Evolutionary conservation across 2,797 vertebrate species (phyloP).

Genomic region (Coregonus sp.): DNA sequence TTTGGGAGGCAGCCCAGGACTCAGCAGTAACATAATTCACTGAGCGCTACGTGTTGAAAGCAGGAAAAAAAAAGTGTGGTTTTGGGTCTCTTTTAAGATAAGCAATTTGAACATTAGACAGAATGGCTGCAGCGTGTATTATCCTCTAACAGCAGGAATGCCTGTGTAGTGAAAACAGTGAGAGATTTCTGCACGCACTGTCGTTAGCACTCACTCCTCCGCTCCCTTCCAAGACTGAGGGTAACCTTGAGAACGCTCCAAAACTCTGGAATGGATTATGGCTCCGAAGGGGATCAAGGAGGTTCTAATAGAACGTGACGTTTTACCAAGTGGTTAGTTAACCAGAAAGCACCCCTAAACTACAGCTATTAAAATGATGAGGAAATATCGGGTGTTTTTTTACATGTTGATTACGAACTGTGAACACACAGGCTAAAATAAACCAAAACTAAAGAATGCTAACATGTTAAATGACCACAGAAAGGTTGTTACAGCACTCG

Average conservation of each 20-base stretch:
- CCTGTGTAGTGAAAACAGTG: slow-evolving; percentile 35
- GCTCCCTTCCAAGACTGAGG: slow-evolving; percentile 49
- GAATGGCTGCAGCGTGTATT: slow-evolving; percentile 62
- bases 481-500: too few species aligned
- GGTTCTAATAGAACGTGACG: slow-evolving; percentile 62
- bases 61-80: slow-evolving; percentile 44
- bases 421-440: not conserved
- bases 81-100: slow-evolving; percentile 66
- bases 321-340: slow-evolving; percentile 57
- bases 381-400: slow-evolving; percentile 31
- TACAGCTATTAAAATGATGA: slow-evolving; percentile 37
- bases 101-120: slow-evolving; percentile 70
- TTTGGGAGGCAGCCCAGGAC: slow-evolving; percentile 11
- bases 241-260: slow-evolving; percentile 67
- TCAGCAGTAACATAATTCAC: slow-evolving; percentile 50
- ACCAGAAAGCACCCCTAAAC: slow-evolving; percentile 33
- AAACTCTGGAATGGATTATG: slow-evolving; percentile 70
- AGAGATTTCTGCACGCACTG: too few species aligned
- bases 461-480: too few species aligned
- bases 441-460: too few species aligned
- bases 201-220: slow-evolving; percentile 50
- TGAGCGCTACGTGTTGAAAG: slow-evolving; percentile 57
- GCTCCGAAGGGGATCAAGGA: slow-evolving; percentile 63
- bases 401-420: slow-evolving; percentile 26
- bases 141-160: slow-evolving; percentile 62